These are phyloP conservation scores for Branchipolynoe longqiensis DNA, from an alignment of 2,888 invertebrate species.

Conservation along the genomic window DNA sequence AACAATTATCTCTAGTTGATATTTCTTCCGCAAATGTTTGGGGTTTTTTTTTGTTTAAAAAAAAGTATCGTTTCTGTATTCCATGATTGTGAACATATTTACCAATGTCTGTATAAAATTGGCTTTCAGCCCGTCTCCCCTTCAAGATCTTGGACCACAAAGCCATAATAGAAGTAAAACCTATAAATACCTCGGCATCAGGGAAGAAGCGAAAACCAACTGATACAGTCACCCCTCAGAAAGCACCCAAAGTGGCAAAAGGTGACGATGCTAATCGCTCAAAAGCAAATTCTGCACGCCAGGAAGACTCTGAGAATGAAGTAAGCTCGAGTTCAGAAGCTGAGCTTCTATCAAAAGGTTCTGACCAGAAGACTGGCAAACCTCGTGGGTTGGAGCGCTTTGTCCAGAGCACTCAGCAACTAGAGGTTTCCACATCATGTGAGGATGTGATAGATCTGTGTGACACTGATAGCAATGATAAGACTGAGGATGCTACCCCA, in stretches of 20 bases:
- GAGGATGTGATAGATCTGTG: slow-evolving; percentile 72
- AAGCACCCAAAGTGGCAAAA: slow-evolving; percentile 63
- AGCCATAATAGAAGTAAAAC: slow-evolving; percentile 22
- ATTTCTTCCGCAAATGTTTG: too few relatives aligned
- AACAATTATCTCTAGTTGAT: too few relatives aligned
- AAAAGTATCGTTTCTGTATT: too few relatives aligned
- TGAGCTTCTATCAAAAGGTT: background rate
- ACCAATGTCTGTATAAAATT: too few relatives aligned
- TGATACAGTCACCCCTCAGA: slow-evolving; percentile 60
- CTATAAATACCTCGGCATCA: slow-evolving; percentile 32
- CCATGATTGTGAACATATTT: too few relatives aligned
- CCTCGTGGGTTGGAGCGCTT: slow-evolving; percentile 69
- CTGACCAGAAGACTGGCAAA: background rate
- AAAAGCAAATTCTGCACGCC: background rate
- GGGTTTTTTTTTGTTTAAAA: too few relatives aligned
- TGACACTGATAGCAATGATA: slow-evolving; percentile 62
- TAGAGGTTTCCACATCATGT: slow-evolving; percentile 73
- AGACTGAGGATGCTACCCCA: slow-evolving; percentile 5
- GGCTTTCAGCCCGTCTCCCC: slow-evolving; percentile 66
- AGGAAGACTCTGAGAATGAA: slow-evolving; percentile 64
- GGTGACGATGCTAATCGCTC: slow-evolving; percentile 39
- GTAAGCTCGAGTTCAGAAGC: slow-evolving; percentile 67
- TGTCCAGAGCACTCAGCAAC: slow-evolving; percentile 67
- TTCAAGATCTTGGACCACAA: slow-evolving; percentile 66
- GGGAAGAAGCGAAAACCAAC: slow-evolving; percentile 69